A percentile compares a stretch with the other conserved stretches of the same genome.
Evolutionary conservation across 2,888 invertebrate species (phyloP).

Genomic region (Sepioteuthis lessoniana): DNA sequence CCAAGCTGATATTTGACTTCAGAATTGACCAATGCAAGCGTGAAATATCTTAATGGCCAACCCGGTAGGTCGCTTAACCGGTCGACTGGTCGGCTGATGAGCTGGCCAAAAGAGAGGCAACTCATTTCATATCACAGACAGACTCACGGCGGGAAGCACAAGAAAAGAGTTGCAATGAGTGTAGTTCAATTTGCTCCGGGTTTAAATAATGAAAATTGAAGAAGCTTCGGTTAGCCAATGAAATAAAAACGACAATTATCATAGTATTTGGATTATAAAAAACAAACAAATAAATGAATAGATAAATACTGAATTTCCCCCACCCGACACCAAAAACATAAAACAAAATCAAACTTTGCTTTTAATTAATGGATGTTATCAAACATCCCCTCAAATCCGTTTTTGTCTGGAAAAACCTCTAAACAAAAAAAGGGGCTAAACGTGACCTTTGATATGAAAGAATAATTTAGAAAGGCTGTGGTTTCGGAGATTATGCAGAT

Average conservation of each 20-base stretch:
- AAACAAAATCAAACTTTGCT: no score
- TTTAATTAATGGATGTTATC: no score
- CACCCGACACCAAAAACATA: no score
- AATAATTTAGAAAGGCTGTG: no score
- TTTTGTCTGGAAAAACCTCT: no score
- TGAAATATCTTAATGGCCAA: neutral
- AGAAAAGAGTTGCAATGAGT: neutral
- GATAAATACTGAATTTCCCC: no score
- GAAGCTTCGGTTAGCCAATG: neutral
- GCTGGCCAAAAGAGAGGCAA: neutral
- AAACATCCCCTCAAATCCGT: no score
- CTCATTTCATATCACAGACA: neutral
- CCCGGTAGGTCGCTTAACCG: neutral
- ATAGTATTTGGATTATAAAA: neutral
- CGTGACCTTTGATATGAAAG: no score
- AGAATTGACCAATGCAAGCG: neutral
- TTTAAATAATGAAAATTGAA: neutral
- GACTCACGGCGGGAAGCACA: neutral
- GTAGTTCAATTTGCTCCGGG: neutral
- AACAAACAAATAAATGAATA: no score
- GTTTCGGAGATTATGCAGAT: no score
- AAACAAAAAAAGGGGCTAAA: no score
- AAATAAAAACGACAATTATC: neutral
- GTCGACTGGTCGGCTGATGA: neutral
- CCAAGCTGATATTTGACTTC: neutral